A percentile compares a stretch with the other conserved stretches of the same genome.
These are phyloP conservation scores for Anseranas semipalmata DNA, from an alignment of 2,113 vertebrate genomes.

Conservation along the genomic window DNA sequence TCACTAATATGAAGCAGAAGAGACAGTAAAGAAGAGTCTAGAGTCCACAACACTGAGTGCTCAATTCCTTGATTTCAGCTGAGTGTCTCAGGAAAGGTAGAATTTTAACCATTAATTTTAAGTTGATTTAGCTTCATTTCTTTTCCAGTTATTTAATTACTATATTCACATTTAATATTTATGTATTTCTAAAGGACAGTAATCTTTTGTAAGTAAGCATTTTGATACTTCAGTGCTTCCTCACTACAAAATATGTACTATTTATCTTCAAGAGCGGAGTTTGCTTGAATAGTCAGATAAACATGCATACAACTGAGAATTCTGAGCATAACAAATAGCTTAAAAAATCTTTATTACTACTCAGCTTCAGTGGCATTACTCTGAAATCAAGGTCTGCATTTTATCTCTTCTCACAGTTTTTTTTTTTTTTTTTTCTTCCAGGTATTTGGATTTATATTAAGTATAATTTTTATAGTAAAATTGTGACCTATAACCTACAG, in stretches of 20 bases:
- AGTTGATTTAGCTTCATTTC: neutral
- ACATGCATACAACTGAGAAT: neutral
- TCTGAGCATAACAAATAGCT: neutral
- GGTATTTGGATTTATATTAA: neutral
- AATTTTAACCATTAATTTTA: neutral
- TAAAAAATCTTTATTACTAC: neutral
- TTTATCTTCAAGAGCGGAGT: neutral
- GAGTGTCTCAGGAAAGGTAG: neutral
- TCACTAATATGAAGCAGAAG: neutral
- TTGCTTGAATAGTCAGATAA: neutral
- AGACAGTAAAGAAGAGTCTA: neutral
- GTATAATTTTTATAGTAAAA: neutral
- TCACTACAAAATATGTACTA: rapidly evolving
- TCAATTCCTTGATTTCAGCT: neutral
- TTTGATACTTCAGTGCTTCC: neutral
- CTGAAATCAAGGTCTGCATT: neutral
- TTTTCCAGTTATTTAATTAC: neutral
- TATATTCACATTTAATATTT: neutral
- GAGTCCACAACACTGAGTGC: neutral
- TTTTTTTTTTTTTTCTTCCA: neutral
- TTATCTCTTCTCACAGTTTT: neutral
- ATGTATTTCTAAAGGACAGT: neutral
- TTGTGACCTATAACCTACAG: neutral
- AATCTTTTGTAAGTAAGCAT: neutral
- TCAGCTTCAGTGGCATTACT: neutral